These are phyloP conservation scores for Cervus canadensis DNA, from an alignment of 2,113 vertebrate genomes.

Conservation along the genomic window DNA sequence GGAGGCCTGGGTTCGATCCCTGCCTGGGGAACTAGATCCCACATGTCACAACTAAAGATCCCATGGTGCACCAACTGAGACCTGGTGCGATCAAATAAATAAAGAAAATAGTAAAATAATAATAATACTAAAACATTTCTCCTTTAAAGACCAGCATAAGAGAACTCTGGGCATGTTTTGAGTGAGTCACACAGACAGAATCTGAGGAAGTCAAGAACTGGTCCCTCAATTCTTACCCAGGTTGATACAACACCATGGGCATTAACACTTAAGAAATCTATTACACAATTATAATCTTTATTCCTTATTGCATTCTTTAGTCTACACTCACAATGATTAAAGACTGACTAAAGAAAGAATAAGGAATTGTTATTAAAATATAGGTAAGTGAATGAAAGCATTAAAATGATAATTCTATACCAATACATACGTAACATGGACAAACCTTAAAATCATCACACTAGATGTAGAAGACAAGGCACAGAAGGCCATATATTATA, in stretches of 20 bases:
- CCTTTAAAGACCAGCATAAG: not conserved
- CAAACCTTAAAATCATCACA: not conserved
- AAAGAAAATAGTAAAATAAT: not conserved
- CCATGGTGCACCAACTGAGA: not conserved
- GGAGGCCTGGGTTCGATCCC: not conserved
- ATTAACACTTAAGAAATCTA: not conserved
- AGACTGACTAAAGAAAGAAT: not conserved
- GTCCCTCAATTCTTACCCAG: fast-evolving
- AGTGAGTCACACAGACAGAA: not conserved
- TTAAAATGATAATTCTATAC: not conserved
- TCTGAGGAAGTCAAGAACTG: too few relatives aligned
- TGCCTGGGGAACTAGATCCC: not conserved
- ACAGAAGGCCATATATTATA: not conserved
- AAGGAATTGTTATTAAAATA: not conserved
- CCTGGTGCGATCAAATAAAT: not conserved
- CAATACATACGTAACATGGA: not conserved
- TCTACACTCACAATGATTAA: not conserved
- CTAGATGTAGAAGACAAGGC: not conserved
- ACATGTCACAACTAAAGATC: not conserved
- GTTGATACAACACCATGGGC: not conserved
- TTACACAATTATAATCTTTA: not conserved
- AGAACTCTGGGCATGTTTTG: not conserved
- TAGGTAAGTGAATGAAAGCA: not conserved
- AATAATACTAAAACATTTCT: not conserved
- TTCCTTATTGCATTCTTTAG: not conserved